A percentile compares a stretch with the other conserved stretches of the same genome.
Conservation (phyloP, 2,888 invertebrate genomes). For the Hanleya hanleyi region DNA sequence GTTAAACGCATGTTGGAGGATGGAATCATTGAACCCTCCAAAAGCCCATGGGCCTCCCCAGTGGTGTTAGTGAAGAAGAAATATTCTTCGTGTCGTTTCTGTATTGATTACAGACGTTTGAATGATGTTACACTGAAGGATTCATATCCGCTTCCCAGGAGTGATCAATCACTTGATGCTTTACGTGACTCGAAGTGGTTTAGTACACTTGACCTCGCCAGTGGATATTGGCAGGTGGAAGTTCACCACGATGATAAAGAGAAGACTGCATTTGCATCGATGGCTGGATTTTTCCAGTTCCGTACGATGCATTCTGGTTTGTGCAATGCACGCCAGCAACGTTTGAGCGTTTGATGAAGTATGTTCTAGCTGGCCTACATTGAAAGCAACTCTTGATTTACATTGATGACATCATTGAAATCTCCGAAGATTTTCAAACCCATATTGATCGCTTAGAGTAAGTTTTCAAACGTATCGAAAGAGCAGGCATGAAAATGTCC, state of each 20-base stretch:
- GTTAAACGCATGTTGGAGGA: slow-evolving; percentile 9
- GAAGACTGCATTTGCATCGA: slow-evolving; percentile 23
- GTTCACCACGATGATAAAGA: slow-evolving; percentile 6
- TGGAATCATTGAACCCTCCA: slow-evolving; percentile 21
- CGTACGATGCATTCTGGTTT: slow-evolving; percentile 38
- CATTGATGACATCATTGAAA: too few species aligned
- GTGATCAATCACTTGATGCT: slow-evolving; percentile 13
- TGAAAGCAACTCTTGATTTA: slow-evolving; percentile 27
- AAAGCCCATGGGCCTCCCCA: slow-evolving; percentile 21
- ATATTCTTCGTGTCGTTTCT: slow-evolving; percentile 14
- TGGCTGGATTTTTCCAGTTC: slow-evolving; percentile 32
- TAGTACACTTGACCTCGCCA: slow-evolving; percentile 14
- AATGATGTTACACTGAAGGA: slow-evolving; percentile 19
- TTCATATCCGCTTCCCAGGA: slow-evolving; percentile 11
- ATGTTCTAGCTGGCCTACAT: slow-evolving; percentile 15
- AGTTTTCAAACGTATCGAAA: too few species aligned
- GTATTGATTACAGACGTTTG: slow-evolving; percentile 15
- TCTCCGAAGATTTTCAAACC: too few species aligned
- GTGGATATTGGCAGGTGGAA: slow-evolving; percentile 22
- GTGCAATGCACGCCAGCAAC: slow-evolving; percentile 34
- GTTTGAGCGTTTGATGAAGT: slow-evolving; percentile 31
- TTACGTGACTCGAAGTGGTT: slow-evolving; percentile 8
- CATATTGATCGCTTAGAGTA: too few species aligned
- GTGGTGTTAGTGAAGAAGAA: slow-evolving; percentile 15
- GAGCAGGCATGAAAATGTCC: background rate